phyloP scores from a whole-genome alignment of 2,888 invertebrate genomes.

The Drosophila anomelani region DNA sequence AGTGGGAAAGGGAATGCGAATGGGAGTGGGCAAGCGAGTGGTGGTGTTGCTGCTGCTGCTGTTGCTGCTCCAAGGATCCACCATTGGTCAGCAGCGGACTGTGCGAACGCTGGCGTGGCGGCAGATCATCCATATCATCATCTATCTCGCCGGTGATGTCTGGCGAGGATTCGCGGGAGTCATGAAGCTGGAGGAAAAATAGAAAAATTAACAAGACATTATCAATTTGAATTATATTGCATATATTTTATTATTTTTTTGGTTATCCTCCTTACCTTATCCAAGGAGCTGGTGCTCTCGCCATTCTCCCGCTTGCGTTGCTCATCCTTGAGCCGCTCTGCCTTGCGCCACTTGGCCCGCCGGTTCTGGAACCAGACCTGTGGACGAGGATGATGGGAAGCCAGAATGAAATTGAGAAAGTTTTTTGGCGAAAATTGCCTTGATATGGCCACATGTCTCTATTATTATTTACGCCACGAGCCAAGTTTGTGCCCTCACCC shows the following conservation, averaged over 20 bases:
- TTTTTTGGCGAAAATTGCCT: constrained; percentile 66
- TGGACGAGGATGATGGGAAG: neutral
- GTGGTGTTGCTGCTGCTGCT: constrained; percentile 60
- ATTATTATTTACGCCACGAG: constrained; percentile 65
- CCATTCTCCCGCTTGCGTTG: constrained; percentile 93
- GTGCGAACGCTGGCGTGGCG: constrained; percentile 78
- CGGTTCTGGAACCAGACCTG: constrained; percentile 98
- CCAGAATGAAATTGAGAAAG: constrained; percentile 46
- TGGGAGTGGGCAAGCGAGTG: constrained; percentile 17
- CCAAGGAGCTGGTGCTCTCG: constrained; percentile 88
- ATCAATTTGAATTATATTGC: neutral
- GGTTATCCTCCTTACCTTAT: constrained; percentile 77
- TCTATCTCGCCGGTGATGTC: constrained; percentile 85
- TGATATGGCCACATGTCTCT: constrained; percentile 46
- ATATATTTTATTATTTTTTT: too few relatives aligned
- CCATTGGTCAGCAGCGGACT: constrained; percentile 79
- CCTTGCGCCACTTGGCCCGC: constrained; percentile 96
- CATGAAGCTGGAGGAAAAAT: constrained; percentile 76
- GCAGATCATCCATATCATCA: constrained; percentile 82
- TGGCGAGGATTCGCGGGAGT: constrained; percentile 85
- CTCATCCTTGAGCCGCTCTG: constrained; percentile 95
- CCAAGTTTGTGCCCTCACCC: constrained; percentile 38
- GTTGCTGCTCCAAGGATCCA: constrained; percentile 68
- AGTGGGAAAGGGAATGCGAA: constrained; percentile 49
- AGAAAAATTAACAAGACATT: neutral